These are phyloP conservation scores for Bombus difficillimus DNA, from an alignment of 1,140 invertebrate species.

Conservation along the genomic window DNA sequence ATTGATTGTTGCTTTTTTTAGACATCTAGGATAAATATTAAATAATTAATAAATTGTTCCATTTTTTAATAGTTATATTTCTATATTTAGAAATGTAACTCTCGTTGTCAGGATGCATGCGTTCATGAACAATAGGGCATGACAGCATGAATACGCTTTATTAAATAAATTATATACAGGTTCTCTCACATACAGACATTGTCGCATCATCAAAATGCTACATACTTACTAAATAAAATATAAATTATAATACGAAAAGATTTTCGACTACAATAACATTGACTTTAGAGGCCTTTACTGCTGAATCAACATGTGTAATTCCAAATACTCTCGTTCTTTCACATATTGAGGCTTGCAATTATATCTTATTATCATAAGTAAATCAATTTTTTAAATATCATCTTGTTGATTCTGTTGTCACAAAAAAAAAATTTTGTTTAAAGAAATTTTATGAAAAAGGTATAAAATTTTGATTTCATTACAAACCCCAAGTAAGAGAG, in stretches of 20 bases:
- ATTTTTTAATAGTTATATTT: background rate
- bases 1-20: background rate
- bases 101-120: background rate
- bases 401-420: background rate
- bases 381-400: background rate
- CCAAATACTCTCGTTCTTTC: background rate
- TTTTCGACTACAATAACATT: conserved; percentile 80
- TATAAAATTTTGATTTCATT: background rate
- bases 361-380: background rate
- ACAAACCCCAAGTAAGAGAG: conserved; percentile 15
- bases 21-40: background rate
- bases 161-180: conserved; percentile 81
- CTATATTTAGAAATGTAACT: no score
- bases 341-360: background rate
- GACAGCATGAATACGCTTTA: conserved; percentile 74
- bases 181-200: conserved; percentile 73
- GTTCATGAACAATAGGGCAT: background rate
- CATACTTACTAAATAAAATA: conserved; percentile 76
- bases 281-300: conserved; percentile 80
- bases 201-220: conserved; percentile 74
- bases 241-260: conserved; percentile 75
- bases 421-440: background rate
- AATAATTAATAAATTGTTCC: background rate
- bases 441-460: background rate
- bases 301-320: conserved; percentile 72